Base-by-base conservation (phyloP, 1,140 invertebrate genomes). In the Aphis craccivora region DNA sequence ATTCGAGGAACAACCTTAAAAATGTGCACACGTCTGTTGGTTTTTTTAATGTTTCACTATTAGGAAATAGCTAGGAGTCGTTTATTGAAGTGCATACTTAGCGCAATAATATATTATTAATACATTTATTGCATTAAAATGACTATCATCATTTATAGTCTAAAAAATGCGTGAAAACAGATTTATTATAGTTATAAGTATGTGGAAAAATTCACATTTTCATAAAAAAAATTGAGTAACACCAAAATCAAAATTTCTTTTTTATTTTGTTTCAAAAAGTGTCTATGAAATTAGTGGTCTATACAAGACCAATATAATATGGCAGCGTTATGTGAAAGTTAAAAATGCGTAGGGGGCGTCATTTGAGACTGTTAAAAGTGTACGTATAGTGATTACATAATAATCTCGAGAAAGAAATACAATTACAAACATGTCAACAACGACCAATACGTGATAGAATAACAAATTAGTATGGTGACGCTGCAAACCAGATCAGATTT, bases 311-410 rank as follows among this genome's bases (percentile, higher is more conserved):
- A 88, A 88, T 51, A 88, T 88, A 86, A 45, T 40, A 43, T 30
- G 8, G 83, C 7, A 88, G n/a, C 2, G 84, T 51, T 35, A 20
- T 37, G 45, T 88, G 86, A 88, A 88, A 88, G 86, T 88, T 88
- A 88, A 88, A 35, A 88, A 88, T 88, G 45, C n/a, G 45, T 51
- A 53, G 14, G 37, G 45, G 45, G 86, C n/a, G 86, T 25, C 37
- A 88, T 87, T 88, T 53, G 86, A 43, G 45, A 88, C 23, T 88
- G 86, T 51, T 88, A 35, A 88, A 48, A 51, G 45, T 51, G 20
- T 88, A 88, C 86, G n/a, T 88, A 45, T n/a, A 48, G 43, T 48
- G 43, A 88, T 88, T 48, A 35, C 86, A 48, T 88, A 88, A 88
- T 88, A 51, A 88, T 48, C 45, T 7, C 6, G 20, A 88, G 86